Evolutionary conservation across 2,113 vertebrate species (phyloP), one percentile per base, ranked within the genome.

Genomic region (Malurus elegans): DNA sequence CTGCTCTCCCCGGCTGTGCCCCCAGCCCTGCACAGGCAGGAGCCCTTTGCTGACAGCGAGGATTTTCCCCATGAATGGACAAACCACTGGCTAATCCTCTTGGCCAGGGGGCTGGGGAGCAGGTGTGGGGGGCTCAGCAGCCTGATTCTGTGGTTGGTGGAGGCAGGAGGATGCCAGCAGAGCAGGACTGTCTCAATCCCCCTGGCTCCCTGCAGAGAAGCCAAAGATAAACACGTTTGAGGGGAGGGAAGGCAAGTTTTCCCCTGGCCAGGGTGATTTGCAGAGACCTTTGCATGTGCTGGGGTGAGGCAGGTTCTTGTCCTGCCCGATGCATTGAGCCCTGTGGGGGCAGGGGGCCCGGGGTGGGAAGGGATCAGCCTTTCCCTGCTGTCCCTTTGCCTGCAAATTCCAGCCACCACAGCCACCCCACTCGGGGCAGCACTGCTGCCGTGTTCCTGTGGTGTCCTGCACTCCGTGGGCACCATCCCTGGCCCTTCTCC

Each of bases 51-150:
- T 97, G 96, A 96, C 93, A 14, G 57, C 0, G 15, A 56, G 56
- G 26, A 88, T 96, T 95, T 95, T 87, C 80, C 79, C 57, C 53
- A 12, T 88, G 91, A 93, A 47, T 62, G 65, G 73, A 92, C 79
- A 78, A 95, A 70, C 12, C 1, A 1, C 50, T 8, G 7, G 72
- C 64, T 97, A 95, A 97, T 96, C 93, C 93, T 58, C 32, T 34
- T 3, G 21, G 71, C 42, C n/a, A 9, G 72, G 57, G 57, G 58
- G 29, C 53, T 47, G 73, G 67, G 61, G n/a, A 62, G 12, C 45
- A 65, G 71, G 36, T 4, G 14, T 47, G 64, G 20, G 50, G 31
- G n/a, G n/a, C 65, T 81, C 51, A 31, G 36, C 24, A 53, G 5
- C 16, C 44, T 38, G 48, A 24, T 82, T 81, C 28, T 42, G 44